phyloP scores from a whole-genome alignment of 1,140 invertebrate species.

The Caenorhabditis remanei region DNA sequence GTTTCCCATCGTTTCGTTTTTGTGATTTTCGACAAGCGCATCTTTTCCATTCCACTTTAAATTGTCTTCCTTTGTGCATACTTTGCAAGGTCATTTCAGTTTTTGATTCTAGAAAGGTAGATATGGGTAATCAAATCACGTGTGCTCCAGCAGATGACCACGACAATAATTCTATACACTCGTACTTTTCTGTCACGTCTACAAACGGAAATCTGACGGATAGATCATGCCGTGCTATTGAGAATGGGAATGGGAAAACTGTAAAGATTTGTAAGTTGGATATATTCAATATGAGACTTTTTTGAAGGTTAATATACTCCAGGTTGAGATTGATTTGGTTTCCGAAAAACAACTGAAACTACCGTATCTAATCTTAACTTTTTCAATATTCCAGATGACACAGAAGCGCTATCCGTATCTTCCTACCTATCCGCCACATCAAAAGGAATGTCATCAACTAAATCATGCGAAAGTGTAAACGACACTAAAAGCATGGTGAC shows the following conservation, averaged over 20 bases:
- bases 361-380: neutral
- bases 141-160: constrained; percentile 27
- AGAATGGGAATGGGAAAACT: constrained; percentile 1
- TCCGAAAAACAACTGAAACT: too few species aligned
- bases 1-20: constrained; percentile 47
- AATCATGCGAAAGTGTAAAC: constrained; percentile 63
- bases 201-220: neutral
- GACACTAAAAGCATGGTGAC: constrained; percentile 75
- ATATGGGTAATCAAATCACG: constrained; percentile 42
- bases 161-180: constrained; percentile 8
- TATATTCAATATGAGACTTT: neutral
- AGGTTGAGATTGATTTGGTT: too few species aligned
- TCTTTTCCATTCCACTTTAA: neutral
- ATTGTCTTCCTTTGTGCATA: neutral
- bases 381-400: constrained; percentile 40
- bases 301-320: too few species aligned
- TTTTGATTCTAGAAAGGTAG: constrained; percentile 10
- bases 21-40: constrained; percentile 1
- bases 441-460: constrained; percentile 60
- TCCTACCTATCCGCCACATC: constrained; percentile 63
- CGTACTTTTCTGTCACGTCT: constrained; percentile 33
- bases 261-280: neutral
- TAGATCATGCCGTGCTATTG: constrained; percentile 3
- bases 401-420: constrained; percentile 55
- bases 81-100: neutral